Evolutionary conservation across 2,888 invertebrate genomes (phyloP).

Genomic region (Stenichneumon culpator): DNA sequence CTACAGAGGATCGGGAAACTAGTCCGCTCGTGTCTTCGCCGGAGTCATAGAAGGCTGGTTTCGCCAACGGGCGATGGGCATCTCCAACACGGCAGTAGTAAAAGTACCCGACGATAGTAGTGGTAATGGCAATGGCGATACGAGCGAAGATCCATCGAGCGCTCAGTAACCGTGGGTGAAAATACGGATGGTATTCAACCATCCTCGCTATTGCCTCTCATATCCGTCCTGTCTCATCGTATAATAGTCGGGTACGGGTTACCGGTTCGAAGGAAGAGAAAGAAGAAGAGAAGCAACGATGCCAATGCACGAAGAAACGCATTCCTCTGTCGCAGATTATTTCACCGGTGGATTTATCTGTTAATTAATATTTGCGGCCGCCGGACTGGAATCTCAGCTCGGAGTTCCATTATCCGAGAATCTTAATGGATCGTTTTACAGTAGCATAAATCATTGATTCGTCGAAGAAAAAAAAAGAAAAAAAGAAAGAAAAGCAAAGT

Average conservation of each 20-base stretch:
- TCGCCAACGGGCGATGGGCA: slow-evolving; percentile 51
- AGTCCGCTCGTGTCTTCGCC: slow-evolving; percentile 73
- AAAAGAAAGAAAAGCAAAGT: neutral
- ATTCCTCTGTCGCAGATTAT: slow-evolving; percentile 13
- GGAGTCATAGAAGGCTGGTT: slow-evolving; percentile 42
- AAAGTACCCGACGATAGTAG: slow-evolving; percentile 39
- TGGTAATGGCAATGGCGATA: slow-evolving; percentile 11
- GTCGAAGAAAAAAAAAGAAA: neutral
- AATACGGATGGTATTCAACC: slow-evolving; percentile 25
- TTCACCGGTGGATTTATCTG: slow-evolving; percentile 32
- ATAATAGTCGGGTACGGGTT: neutral
- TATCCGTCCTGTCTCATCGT: slow-evolving; percentile 2
- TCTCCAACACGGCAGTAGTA: slow-evolving; percentile 35
- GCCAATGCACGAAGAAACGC: neutral
- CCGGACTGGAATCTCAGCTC: slow-evolving; percentile 5
- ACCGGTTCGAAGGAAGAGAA: neutral
- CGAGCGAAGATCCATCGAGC: slow-evolving; percentile 39
- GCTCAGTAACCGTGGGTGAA: slow-evolving; percentile 53
- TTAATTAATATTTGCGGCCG: slow-evolving; percentile 27
- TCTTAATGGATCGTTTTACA: slow-evolving; percentile 36
- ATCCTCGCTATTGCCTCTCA: slow-evolving; percentile 16
- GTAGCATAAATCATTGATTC: slow-evolving; percentile 18
- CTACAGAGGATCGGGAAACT: slow-evolving; percentile 74
- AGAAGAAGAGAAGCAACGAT: neutral
- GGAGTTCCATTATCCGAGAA: neutral